Conservation (phyloP, 2,113 vertebrate genomes). For the cattle (Bos taurus) region ARS-UCD2.0 NC_037337.1:64996001-64996500, state of each 20-base stretch:
- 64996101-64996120: rapidly evolving
- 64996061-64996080: neutral
- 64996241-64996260: neutral
- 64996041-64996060: rapidly evolving
- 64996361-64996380: neutral
- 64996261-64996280: neutral
- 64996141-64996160: rapidly evolving
- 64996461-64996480: neutral
- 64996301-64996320: neutral
- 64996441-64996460: neutral
- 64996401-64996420: neutral
- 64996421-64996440: neutral
- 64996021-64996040: neutral
- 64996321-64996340: neutral
- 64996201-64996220: neutral
- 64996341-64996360: neutral
- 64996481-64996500: neutral
- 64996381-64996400: neutral
- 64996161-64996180: neutral
- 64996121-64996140: neutral
- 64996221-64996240: neutral
- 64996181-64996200: neutral
- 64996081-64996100: rapidly evolving
- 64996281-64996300: neutral
- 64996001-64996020: neutral